Base-by-base conservation (phyloP, 2,888 invertebrate genomes). In the Artemia sinica region DNA sequence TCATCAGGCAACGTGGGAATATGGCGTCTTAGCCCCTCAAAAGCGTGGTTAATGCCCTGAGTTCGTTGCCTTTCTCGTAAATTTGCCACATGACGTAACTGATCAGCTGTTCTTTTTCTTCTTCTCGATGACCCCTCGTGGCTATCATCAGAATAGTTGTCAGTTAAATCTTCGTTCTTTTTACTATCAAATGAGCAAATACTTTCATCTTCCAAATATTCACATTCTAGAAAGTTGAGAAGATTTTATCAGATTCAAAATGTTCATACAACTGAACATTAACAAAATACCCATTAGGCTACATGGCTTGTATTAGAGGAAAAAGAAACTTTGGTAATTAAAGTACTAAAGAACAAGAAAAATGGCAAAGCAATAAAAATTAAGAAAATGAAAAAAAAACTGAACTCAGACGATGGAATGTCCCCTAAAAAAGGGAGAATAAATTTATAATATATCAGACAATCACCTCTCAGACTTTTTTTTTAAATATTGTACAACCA, bases 31-130 rank as follows among this genome's bases (percentile, higher is more conserved):
- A 96, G 82, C 28, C 81, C 93, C 78, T 95, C 94, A 79, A 96
- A 96, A 0, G 95, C 95, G 75, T 95, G 93, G 79, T 96, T 96
- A 76, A 96, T 96, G 72, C 89, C 91, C 78, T 93, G 94, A 95
- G 96, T 96, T 48, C 96, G 83, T 65, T 91, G 84, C 10, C 95
- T 81, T 79, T 96, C 95, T 8, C 96, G 82, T 74, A 94, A 82
- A 79, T 96, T 96, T 0, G 95, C 95, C 0, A 95, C 94, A 76
- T 95, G 93, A 12, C 91, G 86, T 78, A 88, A 91, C 77, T 87
- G 91, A 74, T 86, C 87, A 67, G 84, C 88, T 74, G 89, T 87
- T 74, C 88, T 86, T 69, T 84, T 73, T 66, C 75, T 72, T 68
- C 74, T 73, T 50, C 74, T 72, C 69, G 75, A 70, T 0, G 81